Percentiles rank a stretch among this genome's conserved stretches.
These are phyloP conservation scores for Pantala flavescens DNA, from an alignment of 1,140 invertebrate genomes.

Conservation along the genomic window DNA sequence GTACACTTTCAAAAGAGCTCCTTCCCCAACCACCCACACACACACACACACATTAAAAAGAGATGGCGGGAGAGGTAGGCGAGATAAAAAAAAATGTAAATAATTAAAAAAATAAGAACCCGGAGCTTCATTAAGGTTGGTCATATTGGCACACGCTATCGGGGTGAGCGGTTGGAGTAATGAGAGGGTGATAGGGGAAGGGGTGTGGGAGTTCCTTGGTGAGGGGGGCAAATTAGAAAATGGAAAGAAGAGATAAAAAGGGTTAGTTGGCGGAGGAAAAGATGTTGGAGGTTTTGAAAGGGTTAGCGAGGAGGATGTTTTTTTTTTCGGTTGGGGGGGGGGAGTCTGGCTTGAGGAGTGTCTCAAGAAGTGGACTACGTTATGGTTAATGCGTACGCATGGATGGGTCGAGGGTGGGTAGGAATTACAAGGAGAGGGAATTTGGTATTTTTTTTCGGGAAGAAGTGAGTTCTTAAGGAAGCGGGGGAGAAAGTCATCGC, in stretches of 20 bases:
- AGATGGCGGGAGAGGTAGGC: not conserved
- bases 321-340: not conserved
- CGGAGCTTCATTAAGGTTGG: constrained; percentile 8
- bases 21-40: not conserved
- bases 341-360: not conserved
- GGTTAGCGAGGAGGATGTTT: not conserved
- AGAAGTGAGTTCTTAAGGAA: not conserved
- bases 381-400: not conserved
- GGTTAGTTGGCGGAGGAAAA: not conserved
- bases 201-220: not conserved
- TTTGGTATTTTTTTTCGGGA: too few relatives aligned
- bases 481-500: constrained; percentile 1
- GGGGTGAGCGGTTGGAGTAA: not conserved
- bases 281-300: not conserved
- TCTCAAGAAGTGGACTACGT: not conserved
- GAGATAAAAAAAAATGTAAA: constrained; percentile 10
- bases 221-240: not conserved
- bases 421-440: too few relatives aligned
- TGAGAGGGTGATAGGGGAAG: not conserved
- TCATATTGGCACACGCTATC: not conserved
- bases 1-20: not conserved
- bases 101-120: constrained; percentile 11
- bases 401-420: too few relatives aligned
- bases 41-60: not conserved
- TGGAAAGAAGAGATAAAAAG: constrained; percentile 7